Conservation (phyloP, 2,797 vertebrate genomes). For the Otolemur crassicaudatus region DNA sequence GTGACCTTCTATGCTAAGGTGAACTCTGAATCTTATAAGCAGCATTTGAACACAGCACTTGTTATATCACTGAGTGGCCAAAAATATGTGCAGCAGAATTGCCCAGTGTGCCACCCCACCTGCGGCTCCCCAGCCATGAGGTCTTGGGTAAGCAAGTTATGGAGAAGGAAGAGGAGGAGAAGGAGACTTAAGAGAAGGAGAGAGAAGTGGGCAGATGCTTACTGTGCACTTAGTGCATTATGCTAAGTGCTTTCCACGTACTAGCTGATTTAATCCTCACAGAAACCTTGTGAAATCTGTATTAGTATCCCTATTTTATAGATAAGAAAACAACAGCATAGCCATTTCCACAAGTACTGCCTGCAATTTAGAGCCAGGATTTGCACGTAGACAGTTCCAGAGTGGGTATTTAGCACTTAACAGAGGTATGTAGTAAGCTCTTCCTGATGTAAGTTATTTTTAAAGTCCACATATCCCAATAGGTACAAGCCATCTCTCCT, state of each 20-base stretch:
- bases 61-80: background rate
- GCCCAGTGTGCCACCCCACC: background rate
- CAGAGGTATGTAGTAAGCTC: background rate
- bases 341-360: background rate
- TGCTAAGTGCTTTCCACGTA: background rate
- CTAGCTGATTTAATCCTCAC: background rate
- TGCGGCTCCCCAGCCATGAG: background rate
- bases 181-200: background rate
- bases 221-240: background rate
- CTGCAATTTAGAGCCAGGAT: background rate
- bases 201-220: no score
- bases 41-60: background rate
- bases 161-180: background rate
- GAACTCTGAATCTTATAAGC: background rate
- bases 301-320: background rate
- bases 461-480: background rate
- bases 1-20: background rate
- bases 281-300: background rate
- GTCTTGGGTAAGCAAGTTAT: background rate
- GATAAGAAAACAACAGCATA: background rate
- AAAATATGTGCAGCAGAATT: background rate
- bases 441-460: background rate
- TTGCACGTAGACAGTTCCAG: background rate
- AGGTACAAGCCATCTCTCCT: background rate
- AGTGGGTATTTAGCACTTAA: background rate